Percentiles rank a stretch among this genome's conserved stretches.
phyloP scores from a whole-genome alignment of 2,797 vertebrate species.

The Sebastes nivosus region DNA sequence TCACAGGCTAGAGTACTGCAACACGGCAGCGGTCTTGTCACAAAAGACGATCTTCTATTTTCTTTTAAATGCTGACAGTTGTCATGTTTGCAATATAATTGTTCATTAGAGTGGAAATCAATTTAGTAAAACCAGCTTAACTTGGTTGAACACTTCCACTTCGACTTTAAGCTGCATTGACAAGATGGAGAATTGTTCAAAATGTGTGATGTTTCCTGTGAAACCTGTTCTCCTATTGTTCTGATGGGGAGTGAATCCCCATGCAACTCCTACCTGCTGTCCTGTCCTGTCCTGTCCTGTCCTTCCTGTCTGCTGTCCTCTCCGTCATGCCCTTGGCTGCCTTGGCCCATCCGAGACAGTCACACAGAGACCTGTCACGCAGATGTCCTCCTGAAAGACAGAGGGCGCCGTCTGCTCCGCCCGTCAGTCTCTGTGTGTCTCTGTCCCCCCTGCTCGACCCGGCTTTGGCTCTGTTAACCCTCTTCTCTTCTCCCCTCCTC shows the following conservation, averaged over 20 bases:
- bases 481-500: slow-evolving; percentile 88
- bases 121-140: too few species aligned
- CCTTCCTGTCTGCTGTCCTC: neutral
- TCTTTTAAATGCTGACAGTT: too few species aligned
- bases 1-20: too few species aligned
- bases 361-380: slow-evolving; percentile 68
- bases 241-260: slow-evolving; percentile 23
- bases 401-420: slow-evolving; percentile 51
- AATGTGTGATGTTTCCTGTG: slow-evolving; percentile 38
- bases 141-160: neutral
- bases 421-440: slow-evolving; percentile 74
- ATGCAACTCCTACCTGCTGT: slow-evolving; percentile 27
- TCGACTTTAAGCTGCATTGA: neutral
- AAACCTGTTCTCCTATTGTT: slow-evolving; percentile 46
- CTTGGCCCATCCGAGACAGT: slow-evolving; percentile 60
- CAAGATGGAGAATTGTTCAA: neutral
- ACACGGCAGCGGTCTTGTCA: accelerated
- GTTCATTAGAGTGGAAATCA: too few species aligned
- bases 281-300: neutral
- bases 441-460: slow-evolving; percentile 73
- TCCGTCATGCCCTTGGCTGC: slow-evolving; percentile 67
- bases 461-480: slow-evolving; percentile 91
- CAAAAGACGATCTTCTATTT: too few species aligned
- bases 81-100: too few species aligned
- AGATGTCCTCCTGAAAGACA: slow-evolving; percentile 61